Evolutionary conservation across 2,113 vertebrate species (phyloP), one percentile per base, ranked within the genome.

Genomic region (Calidris pygmaea): DNA sequence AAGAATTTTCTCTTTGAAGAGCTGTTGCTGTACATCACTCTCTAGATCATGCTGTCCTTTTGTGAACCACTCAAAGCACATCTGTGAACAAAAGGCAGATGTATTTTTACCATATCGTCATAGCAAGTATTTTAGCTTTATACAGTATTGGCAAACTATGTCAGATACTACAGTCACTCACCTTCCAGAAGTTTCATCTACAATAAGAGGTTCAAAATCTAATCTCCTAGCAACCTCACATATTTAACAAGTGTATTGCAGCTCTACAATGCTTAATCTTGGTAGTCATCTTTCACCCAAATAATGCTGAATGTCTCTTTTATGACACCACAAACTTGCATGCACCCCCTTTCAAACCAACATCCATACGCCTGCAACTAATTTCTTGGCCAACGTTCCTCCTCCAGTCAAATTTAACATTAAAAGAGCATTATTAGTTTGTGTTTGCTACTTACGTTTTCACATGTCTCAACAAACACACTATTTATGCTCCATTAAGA

Each of bases 21-120:
- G 99, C 88, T 99, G 99, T 85, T 99, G 99, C 95, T 99, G 99
- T 53, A 99, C 98, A 39, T 99, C 99, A 85, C 99, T 99, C 98
- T 99, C 99, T 4, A 99, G 98, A 95, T 99, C 99, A 59, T 99
- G 99, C 27, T 99, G 99, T 59, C 99, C 99, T 98, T 99, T 99
- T 62, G 99, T 99, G 97, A 99, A 99, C 99, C 99, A 99, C 97
- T 99, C 99, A 96, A 99, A 99, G 97, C 99, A 99, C 99, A 99
- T 98, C 99, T 99, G 96, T 71, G 93, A 92, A 94, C 37, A 21
- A 93, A 72, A 82, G 34, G 72, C 13, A 62, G 24, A 82, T 30
- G 29, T 10, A 76, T 67, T 67, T 30, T 85, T 39, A 83, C 24
- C 10, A 47, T 7, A 55, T 1, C 76, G 35, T 58, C 52, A 76